phyloP scores from a whole-genome alignment of 2,888 invertebrate genomes.

The Pardosa pseudoannulata region DNA sequence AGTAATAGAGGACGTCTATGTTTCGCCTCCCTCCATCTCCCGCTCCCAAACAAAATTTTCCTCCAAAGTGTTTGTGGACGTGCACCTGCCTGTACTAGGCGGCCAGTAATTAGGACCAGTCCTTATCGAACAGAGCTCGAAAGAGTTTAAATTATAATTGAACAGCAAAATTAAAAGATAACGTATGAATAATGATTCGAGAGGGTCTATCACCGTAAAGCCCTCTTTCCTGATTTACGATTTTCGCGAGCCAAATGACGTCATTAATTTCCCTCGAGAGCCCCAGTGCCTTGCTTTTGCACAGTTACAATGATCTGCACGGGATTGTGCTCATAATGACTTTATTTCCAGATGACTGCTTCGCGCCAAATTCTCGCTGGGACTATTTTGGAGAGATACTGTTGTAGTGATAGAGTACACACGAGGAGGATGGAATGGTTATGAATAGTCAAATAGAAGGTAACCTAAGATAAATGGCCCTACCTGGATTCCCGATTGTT shows the following conservation, averaged over 20 bases:
- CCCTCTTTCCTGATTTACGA: slow-evolving; percentile 71
- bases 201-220: slow-evolving; percentile 69
- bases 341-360: slow-evolving; percentile 67
- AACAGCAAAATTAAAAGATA: slow-evolving; percentile 73
- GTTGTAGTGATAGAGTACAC: background rate
- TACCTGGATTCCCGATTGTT: too few species aligned
- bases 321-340: slow-evolving; percentile 55
- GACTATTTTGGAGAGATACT: slow-evolving; percentile 10
- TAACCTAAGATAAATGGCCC: too few species aligned
- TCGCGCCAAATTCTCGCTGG: slow-evolving; percentile 14
- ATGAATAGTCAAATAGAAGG: background rate
- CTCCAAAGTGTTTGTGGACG: background rate
- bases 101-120: slow-evolving; percentile 58
- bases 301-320: slow-evolving; percentile 53
- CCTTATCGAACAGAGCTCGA: slow-evolving; percentile 54
- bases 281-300: slow-evolving; percentile 35
- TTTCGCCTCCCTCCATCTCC: background rate
- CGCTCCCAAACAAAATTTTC: background rate
- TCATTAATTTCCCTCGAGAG: slow-evolving; percentile 70
- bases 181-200: slow-evolving; percentile 69
- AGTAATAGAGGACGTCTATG: background rate
- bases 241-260: slow-evolving; percentile 67
- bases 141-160: slow-evolving; percentile 72
- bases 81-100: slow-evolving; percentile 3
- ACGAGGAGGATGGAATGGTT: background rate